Percentiles rank a stretch among this genome's conserved stretches.
phyloP scores from a whole-genome alignment of 2,797 vertebrate species.

The Myoxocephalus aenaeus region DNA sequence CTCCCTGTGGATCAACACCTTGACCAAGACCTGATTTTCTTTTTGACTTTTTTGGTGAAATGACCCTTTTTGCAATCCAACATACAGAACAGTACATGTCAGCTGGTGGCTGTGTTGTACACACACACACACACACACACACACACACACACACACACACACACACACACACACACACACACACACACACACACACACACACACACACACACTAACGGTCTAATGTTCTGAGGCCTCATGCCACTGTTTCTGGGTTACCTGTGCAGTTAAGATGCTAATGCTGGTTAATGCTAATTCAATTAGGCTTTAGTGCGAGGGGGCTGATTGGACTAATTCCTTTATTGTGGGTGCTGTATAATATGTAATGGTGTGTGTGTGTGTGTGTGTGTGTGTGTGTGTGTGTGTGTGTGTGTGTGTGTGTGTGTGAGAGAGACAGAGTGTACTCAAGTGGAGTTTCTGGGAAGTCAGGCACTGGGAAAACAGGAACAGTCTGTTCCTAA shows the following conservation, averaged over 20 bases:
- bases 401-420: slow-evolving; percentile 1
- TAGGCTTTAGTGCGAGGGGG: slow-evolving; percentile 80
- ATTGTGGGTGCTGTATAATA: slow-evolving; percentile 59
- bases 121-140: background rate
- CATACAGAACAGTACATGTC: too few species aligned
- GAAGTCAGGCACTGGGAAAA: slow-evolving; percentile 52
- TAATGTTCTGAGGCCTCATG: slow-evolving; percentile 56
- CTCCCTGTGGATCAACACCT: too few species aligned
- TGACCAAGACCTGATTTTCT: background rate
- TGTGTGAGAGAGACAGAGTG: slow-evolving; percentile 13
- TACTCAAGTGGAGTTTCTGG: slow-evolving; percentile 41
- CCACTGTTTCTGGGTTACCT: slow-evolving; percentile 82
- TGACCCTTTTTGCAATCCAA: background rate
- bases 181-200: slow-evolving; percentile 22
- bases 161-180: slow-evolving; percentile 21
- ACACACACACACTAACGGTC: background rate
- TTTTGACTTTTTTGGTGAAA: background rate
- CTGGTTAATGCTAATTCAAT: slow-evolving; percentile 80
- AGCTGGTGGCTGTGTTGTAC: too few species aligned
- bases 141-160: background rate
- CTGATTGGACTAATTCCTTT: slow-evolving; percentile 73
- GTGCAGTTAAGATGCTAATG: slow-evolving; percentile 52
- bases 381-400: slow-evolving; percentile 33
- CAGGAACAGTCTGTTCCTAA: slow-evolving; percentile 64
- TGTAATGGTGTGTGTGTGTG: slow-evolving; percentile 57